A percentile compares a stretch with the other conserved stretches of the same genome.
Evolutionary conservation across 2,113 vertebrate genomes (phyloP).

Genomic region (Sapajus apella): DNA sequence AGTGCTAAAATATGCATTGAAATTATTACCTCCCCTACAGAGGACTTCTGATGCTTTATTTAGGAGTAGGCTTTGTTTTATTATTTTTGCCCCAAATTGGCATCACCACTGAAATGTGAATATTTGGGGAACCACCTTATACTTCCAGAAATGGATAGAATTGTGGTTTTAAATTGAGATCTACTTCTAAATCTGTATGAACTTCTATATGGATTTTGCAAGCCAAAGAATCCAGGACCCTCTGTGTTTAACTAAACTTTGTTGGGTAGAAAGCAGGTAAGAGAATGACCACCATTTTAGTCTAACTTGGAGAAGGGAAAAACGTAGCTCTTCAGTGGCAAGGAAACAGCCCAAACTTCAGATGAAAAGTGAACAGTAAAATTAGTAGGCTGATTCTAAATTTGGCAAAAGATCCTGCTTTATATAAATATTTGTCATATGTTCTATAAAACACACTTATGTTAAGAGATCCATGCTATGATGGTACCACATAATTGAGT

Average conservation of each 20-base stretch:
- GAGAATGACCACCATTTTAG: not conserved
- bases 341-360: not conserved
- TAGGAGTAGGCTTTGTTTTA: not conserved
- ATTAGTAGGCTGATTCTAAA: not conserved
- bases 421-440: no score
- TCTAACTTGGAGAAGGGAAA: not conserved
- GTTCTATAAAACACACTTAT: not conserved
- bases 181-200: not conserved
- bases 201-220: not conserved
- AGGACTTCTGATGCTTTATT: not conserved
- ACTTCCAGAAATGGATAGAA: not conserved
- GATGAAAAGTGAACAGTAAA: no score
- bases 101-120: not conserved
- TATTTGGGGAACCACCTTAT: not conserved
- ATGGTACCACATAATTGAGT: not conserved
- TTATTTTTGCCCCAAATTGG: not conserved
- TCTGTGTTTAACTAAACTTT: not conserved
- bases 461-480: not conserved
- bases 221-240: not conserved
- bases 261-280: not conserved
- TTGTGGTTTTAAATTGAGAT: not conserved
- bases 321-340: not conserved
- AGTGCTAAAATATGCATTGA: not conserved
- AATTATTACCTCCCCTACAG: not conserved
- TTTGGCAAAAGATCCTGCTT: not conserved